Percentiles rank a stretch among this genome's conserved stretches.
Conservation (phyloP, 2,797 vertebrate genomes). For the Neosalanx taihuensis region DNA sequence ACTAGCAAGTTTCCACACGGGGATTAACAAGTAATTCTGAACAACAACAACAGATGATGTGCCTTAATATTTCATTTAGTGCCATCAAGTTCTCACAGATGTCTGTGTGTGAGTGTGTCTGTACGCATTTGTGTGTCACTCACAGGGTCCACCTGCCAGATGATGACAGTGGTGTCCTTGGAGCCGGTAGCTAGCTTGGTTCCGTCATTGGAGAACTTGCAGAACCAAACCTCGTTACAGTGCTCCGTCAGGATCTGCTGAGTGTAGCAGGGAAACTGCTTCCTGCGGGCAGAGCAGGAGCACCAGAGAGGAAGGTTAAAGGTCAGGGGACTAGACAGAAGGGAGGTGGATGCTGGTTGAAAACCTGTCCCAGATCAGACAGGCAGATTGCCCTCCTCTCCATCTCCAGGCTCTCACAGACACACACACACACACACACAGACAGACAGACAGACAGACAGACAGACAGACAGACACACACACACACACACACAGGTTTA, state of each 20-base stretch:
- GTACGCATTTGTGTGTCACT: conserved; percentile 58
- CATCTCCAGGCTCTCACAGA: no score
- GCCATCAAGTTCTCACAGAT: neutral
- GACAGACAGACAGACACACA: no score
- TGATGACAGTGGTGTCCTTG: conserved; percentile 98
- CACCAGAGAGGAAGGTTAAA: neutral
- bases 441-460: no score
- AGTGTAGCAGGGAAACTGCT: conserved; percentile 98
- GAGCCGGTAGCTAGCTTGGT: conserved; percentile 99
- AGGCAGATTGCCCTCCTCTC: no score
- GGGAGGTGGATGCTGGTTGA: neutral
- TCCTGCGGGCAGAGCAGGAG: conserved; percentile 71
- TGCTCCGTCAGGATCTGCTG: conserved; percentile 99
- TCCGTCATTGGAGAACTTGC: conserved; percentile 99
- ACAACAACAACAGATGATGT: no score
- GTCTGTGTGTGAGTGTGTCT: neutral
- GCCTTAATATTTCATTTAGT: no score
- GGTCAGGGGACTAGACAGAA: neutral
- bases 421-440: no score
- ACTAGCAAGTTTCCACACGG: no score
- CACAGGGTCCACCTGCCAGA: conserved; percentile 98
- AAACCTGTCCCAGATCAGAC: no score
- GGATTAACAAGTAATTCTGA: no score
- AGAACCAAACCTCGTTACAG: conserved; percentile 99
- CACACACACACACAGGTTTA: no score